Evolutionary conservation across 1,140 invertebrate species (phyloP).

Genomic region (Orius laevigatus): DNA sequence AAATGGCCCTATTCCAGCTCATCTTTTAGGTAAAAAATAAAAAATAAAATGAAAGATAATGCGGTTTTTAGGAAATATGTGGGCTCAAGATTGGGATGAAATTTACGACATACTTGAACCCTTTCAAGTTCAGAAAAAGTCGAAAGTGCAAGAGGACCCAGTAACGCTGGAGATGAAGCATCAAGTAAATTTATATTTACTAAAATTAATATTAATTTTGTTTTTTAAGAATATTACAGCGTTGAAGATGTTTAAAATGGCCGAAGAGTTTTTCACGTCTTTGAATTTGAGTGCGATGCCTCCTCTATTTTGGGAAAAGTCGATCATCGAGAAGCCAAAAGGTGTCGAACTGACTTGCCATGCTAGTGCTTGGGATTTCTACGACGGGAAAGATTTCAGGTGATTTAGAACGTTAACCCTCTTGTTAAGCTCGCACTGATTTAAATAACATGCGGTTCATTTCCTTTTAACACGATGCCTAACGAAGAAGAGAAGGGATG

Average conservation of each 20-base stretch:
- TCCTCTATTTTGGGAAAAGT: conserved; percentile 59
- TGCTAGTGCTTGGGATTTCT: conserved; percentile 84
- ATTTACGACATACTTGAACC: conserved; percentile 57
- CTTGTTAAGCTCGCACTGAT: no score
- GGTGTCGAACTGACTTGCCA: conserved; percentile 66
- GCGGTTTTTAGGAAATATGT: conserved; percentile 63
- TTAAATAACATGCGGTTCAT: no score
- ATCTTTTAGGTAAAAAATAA: conserved; percentile 49
- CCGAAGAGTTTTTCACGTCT: conserved; percentile 75
- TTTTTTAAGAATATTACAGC: conserved; percentile 46
- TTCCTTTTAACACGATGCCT: no score
- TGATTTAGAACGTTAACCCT: conserved; percentile 22
- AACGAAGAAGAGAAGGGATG: no score
- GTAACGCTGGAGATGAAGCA: conserved; percentile 34
- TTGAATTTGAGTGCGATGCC: conserved; percentile 72
- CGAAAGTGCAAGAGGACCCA: conserved; percentile 59
- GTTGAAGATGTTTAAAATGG: conserved; percentile 57
- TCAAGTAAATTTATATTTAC: no score
- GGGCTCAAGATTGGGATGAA: conserved; percentile 79
- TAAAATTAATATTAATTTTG: no score
- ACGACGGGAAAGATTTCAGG: conserved; percentile 63
- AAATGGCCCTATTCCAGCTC: conserved; percentile 72
- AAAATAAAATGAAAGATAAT: conserved; percentile 20
- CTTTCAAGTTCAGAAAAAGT: conserved; percentile 43
- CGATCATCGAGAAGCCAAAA: conserved; percentile 61